Evolutionary conservation across 2,797 vertebrate genomes (phyloP), one percentile per base, ranked within the genome.

Genomic region (Caiman crocodilus): DNA sequence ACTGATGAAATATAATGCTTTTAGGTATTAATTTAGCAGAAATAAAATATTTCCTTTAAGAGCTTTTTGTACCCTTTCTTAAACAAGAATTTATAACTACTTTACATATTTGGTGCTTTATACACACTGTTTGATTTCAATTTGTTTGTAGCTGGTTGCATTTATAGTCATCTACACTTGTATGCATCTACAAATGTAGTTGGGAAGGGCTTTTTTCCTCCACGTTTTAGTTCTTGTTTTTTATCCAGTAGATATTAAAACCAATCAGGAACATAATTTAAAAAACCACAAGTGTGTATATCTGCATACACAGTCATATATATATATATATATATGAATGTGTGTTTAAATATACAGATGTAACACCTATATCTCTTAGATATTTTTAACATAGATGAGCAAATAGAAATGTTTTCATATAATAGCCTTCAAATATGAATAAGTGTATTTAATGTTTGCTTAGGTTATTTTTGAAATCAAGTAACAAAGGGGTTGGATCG

Each of bases 11-110:
- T 94, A 74, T 88, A 95, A 94, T 96, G 89, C 93, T 96, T 96
- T 94, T 91, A 95, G 94, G 82, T 93, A 93, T 94, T 96, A 95
- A 94, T 97, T 96, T 96, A 90, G 90, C 90, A 96, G 95, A 97
- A 97, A 93, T 95, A 95, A 96, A 97, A 94, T 94, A 94, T 96
- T 97, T 95, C 94, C 86, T 96, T 96, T 94, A 94, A 96, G 89
- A 91, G 79, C 76, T 94, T 91, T 88, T 83, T 83, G 78, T 94
- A 88, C 90, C 92, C 90, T 96, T 96, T 97, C 85, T 94, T 94
- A 97, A 96, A 94, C 90, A 90, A 91, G 96, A 96, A 95, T 96
- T 95, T 96, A 95, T 93, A 95, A 91, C 32, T 94, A 28, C 90
- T 96, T 87, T 93, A 73, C 84, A 35, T 79, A 81, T 73, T 78